Evolutionary conservation across 2,797 vertebrate species (phyloP), one percentile per base, ranked within the genome.

Genomic region (Falco concolor): DNA sequence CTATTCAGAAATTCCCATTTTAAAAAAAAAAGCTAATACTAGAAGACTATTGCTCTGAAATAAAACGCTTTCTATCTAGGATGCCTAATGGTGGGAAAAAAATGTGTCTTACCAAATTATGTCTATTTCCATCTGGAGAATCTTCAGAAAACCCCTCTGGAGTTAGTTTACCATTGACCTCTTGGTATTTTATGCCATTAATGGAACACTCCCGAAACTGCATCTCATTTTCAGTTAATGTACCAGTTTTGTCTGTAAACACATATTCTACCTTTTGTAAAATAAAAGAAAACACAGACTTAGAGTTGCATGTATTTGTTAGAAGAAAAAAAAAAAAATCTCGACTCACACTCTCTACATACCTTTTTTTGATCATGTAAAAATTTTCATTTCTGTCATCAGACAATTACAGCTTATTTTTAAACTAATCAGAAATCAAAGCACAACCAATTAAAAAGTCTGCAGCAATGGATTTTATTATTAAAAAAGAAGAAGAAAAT

Each of bases 141-240:
- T 99, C 99, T 24, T 99, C 98, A 25, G 98, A 98, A 98, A 99
- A 98, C 72, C 99, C 99, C 95, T 99, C 99, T 13, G 99, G 98
- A 60, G 99, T 97, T 59, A 99, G 98, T 97, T 98, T 99, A 84
- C 99, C 98, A 63, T 99, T 99, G 83, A 99, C 98, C 97, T 99
- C 99, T 94, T 99, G 98, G 97, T 99, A 99, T 94, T 99, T 99
- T 80, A 98, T 94, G 81, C 99, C 99, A 69, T 99, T 99, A 95
- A 99, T 98, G 64, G 99, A 99, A 95, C 99, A 99, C 95, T 99
- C 99, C 3, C 99, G 99, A 98, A 99, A 99, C 32, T 99, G 99
- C 99, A 99, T 99, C 97, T 99, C 99, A 65, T 99, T 99, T 98
- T 99, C 99, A 28, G 99, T 99, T 77, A 99, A 97, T 5, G 99